Evolutionary conservation across 2,113 vertebrate species (phyloP).

Genomic region (Mus pahari): DNA sequence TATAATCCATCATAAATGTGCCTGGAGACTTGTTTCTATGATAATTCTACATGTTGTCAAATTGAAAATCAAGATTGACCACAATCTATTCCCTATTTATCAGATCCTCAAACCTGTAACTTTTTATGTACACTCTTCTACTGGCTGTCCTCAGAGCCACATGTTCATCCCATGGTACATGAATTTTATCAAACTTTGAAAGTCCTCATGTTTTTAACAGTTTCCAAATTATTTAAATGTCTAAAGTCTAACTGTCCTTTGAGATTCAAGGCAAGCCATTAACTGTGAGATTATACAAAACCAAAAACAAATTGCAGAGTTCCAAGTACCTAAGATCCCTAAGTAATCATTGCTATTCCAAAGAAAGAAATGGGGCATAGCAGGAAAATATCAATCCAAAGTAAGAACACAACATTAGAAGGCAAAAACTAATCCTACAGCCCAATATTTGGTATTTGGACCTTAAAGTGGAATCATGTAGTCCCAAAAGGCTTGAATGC

Average conservation of each 20-base stretch:
- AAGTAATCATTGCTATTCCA: background rate
- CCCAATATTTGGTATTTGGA: background rate
- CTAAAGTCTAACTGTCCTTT: background rate
- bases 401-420: background rate
- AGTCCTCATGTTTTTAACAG: background rate
- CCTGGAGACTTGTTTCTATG: no score
- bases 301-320: background rate
- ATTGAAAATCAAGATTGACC: background rate
- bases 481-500: background rate
- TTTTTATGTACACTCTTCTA: no score
- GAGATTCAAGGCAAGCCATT: background rate
- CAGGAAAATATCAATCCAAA: background rate
- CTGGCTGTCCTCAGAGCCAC: no score
- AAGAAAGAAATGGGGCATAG: no score
- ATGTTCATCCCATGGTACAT: background rate
- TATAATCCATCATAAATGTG: no score
- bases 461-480: no score
- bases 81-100: background rate
- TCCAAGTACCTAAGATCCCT: no score
- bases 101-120: no score
- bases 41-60: background rate
- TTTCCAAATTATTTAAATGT: background rate
- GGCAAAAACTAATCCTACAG: background rate
- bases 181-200: background rate
- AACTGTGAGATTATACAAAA: no score